Evolutionary conservation across 2,797 vertebrate genomes (phyloP), one percentile per base, ranked within the genome.

Genomic region (Myotis pilosus): DNA sequence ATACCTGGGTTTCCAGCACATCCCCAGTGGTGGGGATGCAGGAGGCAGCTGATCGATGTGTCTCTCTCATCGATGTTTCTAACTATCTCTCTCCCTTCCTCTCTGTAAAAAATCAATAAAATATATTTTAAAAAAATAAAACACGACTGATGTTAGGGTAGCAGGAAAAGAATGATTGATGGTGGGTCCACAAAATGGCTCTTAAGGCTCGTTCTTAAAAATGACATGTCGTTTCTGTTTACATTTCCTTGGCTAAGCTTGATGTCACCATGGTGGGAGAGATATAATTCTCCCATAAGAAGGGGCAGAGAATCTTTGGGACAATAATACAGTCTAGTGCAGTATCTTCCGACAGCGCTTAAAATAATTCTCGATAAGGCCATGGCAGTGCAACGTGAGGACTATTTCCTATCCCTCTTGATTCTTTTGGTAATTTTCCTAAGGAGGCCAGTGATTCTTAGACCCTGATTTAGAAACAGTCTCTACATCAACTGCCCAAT

Each of bases 381-480:
- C 79, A 30, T 16, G 6, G 16, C 51, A 72, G 22, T 89, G 23
- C 69, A 68, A 13, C 15, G 9, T 23, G 60, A 60, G 49, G 3
- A 60, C 62, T 68, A 62, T 2, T 60, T 38, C 69, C 78, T 89
- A 92, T 87, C 62, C 74, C 53, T n/a, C 69, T 88, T 74, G 68
- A 33, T 55, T 74, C 57, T 81, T 68, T 78, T 36, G 16, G 22
- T 62, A 60, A 12, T 93, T 96, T 96, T 87, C 62, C 62, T 78
- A 90, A 78, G 41, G 44, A 82, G 44, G 28, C 28, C 55, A 38
- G 28, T 33, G 51, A 19, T 51, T 92, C 82, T 69, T 62, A 83
- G 87, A 60, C 15, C 1, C 72, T 94, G 72, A 62, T 89, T 92
- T 75, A 85, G 66, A 88, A 94, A 79, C 19, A 88, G 69, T 53